Conservation (phyloP, 1,140 invertebrate genomes). For the Meloidogyne floridensis region DNA sequence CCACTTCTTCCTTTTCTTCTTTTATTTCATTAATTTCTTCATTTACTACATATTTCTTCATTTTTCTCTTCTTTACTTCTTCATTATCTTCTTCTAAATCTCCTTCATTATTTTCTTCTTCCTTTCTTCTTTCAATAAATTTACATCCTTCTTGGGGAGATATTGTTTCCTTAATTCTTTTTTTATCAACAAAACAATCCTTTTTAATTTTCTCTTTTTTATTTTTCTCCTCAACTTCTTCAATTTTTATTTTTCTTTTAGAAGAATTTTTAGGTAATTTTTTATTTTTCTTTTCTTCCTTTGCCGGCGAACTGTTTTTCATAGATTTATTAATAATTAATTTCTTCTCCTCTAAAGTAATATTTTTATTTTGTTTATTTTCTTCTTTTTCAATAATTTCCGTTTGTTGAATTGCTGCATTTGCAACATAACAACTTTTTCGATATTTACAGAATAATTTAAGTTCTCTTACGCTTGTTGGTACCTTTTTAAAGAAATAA, state of each 20-base stretch:
- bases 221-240: background rate
- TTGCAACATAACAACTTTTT: slow-evolving; percentile 54
- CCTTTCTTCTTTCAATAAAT: background rate
- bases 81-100: background rate
- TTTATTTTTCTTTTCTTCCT: slow-evolving; percentile 3
- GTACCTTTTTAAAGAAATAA: slow-evolving; percentile 8
- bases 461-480: slow-evolving; percentile 33
- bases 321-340: background rate
- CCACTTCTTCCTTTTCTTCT: background rate
- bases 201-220: slow-evolving; percentile 1
- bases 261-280: background rate
- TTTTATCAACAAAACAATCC: slow-evolving; percentile 8
- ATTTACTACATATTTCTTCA: background rate
- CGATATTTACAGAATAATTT: slow-evolving; percentile 48
- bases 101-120: slow-evolving; percentile 1
- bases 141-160: slow-evolving; percentile 9
- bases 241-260: no score
- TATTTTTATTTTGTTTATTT: slow-evolving; percentile 16
- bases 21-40: slow-evolving; percentile 5
- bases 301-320: background rate
- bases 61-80: background rate
- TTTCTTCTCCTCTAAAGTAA: background rate
- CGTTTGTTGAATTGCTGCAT: slow-evolving; percentile 43
- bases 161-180: background rate
- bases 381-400: background rate